phyloP scores from a whole-genome alignment of 2,113 vertebrate species.

The Poeciliopsis retropinna region DNA sequence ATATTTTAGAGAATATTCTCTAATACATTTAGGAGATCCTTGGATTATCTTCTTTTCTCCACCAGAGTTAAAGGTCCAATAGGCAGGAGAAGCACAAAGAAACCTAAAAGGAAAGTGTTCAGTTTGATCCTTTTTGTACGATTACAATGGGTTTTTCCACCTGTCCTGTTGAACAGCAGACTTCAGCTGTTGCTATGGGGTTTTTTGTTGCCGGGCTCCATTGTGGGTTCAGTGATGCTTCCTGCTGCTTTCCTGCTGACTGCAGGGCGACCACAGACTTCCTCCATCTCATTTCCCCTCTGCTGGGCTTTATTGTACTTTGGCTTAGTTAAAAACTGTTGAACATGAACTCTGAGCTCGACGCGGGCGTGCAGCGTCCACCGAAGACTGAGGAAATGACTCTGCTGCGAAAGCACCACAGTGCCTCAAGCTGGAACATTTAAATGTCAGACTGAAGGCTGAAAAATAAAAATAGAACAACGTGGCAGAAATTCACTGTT shows the following conservation, averaged over 20 bases:
- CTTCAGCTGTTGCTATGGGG: not conserved
- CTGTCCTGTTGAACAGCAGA: not conserved
- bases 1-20: not conserved
- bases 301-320: not conserved
- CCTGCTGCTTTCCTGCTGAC: conserved; percentile 8
- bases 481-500: too few relatives aligned
- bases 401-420: not conserved
- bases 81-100: not conserved
- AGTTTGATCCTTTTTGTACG: not conserved
- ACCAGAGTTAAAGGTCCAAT: not conserved
- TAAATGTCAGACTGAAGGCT: not conserved
- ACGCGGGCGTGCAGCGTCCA: not conserved
- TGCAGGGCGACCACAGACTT: conserved; percentile 1
- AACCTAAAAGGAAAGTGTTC: not conserved
- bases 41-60: not conserved
- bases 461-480: too few relatives aligned
- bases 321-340: not conserved
- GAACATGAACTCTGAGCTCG: not conserved
- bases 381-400: not conserved
- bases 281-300: conserved; percentile 1
- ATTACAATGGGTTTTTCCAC: not conserved
- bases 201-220: not conserved
- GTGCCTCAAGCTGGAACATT: not conserved
- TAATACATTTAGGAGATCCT: not conserved
- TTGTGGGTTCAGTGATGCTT: not conserved